Evolutionary conservation across 2,797 vertebrate genomes (phyloP).

Genomic region (Argya squamiceps): DNA sequence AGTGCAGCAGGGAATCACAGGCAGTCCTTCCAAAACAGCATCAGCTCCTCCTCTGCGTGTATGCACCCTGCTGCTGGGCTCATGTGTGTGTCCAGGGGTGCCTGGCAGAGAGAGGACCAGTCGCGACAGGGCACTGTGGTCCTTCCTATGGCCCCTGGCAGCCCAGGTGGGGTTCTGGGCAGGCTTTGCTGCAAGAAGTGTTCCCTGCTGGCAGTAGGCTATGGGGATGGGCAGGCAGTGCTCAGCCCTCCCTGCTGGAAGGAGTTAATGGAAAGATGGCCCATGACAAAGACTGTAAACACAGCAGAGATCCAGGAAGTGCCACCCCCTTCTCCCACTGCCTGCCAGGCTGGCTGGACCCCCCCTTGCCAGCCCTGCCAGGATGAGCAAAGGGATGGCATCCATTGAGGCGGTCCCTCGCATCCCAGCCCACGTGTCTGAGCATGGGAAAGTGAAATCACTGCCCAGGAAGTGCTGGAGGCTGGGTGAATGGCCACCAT

Average conservation of each 20-base stretch:
- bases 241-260: not conserved
- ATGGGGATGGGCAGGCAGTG: not conserved
- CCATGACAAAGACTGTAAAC: conserved; percentile 7
- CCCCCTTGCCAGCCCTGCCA: not conserved
- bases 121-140: not conserved
- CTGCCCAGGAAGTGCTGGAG: conserved; percentile 1
- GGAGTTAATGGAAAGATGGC: conserved; percentile 9
- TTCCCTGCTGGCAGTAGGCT: not conserved
- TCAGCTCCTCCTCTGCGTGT: not conserved
- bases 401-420: fast-evolving
- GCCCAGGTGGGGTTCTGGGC: fast-evolving
- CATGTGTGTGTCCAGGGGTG: fast-evolving
- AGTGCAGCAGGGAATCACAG: not conserved
- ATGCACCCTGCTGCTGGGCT: not conserved
- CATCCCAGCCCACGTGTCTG: not conserved
- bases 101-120: not conserved
- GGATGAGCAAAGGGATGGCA: not conserved
- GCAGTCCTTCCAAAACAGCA: fast-evolving
- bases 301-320: not conserved
- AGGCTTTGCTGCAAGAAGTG: not conserved
- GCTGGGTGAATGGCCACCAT: not conserved
- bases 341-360: not conserved
- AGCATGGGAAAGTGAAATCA: conserved; percentile 54
- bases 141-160: not conserved
- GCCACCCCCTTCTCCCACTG: not conserved